A percentile compares a stretch with the other conserved stretches of the same genome.
Conservation (phyloP, 2,113 vertebrate genomes). For the Clarias gariepinus region DNA sequence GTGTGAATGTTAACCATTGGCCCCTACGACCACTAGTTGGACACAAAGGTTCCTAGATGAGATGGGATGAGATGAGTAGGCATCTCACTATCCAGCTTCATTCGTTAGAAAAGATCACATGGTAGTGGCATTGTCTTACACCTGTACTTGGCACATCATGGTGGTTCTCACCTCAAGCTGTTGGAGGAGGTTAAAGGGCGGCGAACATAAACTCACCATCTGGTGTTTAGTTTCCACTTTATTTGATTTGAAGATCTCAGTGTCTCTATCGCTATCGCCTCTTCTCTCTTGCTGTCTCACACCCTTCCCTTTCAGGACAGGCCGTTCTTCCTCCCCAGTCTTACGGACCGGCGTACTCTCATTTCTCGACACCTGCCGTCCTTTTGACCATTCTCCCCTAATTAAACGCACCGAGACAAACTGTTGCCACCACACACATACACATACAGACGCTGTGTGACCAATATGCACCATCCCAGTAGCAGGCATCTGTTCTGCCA, state of each 20-base stretch:
- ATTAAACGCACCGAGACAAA: conserved; percentile 37
- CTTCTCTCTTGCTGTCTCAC: neutral
- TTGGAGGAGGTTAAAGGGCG: conserved; percentile 14
- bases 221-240: conserved; percentile 49
- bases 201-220: conserved; percentile 42
- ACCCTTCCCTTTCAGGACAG: neutral
- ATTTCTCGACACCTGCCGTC: neutral
- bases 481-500: conserved; percentile 45
- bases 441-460: conserved; percentile 20
- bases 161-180: conserved; percentile 14
- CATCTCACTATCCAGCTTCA: neutral
- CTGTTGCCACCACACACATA: neutral
- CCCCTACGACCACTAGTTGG: too few relatives aligned
- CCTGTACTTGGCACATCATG: neutral
- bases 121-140: neutral
- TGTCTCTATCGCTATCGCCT: neutral
- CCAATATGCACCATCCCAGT: conserved; percentile 28
- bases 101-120: neutral
- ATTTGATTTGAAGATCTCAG: conserved; percentile 9
- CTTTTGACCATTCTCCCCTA: conserved; percentile 28
- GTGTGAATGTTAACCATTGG: too few relatives aligned
- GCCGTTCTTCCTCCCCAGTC: neutral
- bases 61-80: too few relatives aligned
- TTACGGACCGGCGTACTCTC: neutral
- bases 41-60: too few relatives aligned